Conservation (phyloP, 2,888 invertebrate species). For the Camptogramma bilineatum region DNA sequence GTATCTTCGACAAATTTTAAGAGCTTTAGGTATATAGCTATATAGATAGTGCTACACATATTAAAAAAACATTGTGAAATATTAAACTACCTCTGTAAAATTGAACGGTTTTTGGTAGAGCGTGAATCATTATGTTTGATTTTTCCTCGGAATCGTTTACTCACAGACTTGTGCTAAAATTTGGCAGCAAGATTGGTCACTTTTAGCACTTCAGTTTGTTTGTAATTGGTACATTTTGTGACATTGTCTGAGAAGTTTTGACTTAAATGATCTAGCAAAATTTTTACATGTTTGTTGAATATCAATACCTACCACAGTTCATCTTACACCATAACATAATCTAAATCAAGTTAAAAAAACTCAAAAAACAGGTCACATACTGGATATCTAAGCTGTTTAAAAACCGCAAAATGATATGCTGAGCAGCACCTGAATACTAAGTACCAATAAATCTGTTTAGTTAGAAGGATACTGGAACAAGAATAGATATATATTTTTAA, state of each 20-base stretch:
- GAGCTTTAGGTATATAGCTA: background rate
- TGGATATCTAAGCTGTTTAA: conserved; percentile 15
- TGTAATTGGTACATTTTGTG: conserved; percentile 31
- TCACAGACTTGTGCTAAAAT: conserved; percentile 71
- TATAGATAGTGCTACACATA: no score
- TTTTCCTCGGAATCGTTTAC: conserved; percentile 71
- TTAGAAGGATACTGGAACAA: background rate
- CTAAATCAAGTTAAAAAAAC: background rate
- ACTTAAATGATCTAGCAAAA: background rate
- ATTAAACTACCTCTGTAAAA: conserved; percentile 37
- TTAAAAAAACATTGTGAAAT: background rate
- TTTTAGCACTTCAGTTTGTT: conserved; percentile 38
- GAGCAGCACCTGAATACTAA: conserved; percentile 12
- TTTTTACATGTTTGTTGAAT: background rate
- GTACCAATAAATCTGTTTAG: background rate
- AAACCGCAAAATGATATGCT: conserved; percentile 17
- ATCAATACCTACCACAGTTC: background rate
- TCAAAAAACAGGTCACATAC: conserved; percentile 13
- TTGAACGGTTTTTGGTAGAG: conserved; percentile 75
- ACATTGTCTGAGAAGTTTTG: conserved; percentile 41
- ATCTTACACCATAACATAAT: background rate
- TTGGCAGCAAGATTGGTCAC: conserved; percentile 39
- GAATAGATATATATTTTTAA: background rate
- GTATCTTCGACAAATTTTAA: no score
- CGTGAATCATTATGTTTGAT: conserved; percentile 76